Evolutionary conservation across 2,888 invertebrate genomes (phyloP), one percentile per base, ranked within the genome.

Genomic region (Chloromyia formosa): DNA sequence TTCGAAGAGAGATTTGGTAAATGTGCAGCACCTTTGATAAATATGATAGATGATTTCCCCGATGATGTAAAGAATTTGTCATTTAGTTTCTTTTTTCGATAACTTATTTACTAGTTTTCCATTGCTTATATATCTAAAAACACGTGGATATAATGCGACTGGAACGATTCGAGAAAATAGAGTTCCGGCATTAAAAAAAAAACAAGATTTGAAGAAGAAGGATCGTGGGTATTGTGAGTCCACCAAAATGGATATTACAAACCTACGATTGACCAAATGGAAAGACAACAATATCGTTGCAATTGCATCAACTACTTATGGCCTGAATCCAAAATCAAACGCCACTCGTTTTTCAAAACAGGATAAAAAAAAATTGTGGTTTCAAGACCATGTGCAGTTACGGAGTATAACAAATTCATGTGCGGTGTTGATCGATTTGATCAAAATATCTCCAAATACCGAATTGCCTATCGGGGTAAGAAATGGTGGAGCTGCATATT

Each of bases 261-360:
- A 76, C n/a, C 78, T 80, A 54, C 14, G 78, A 64, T 53, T 78
- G 40, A 77, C 77, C 18, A 77, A 77, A 71, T 82, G 79, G 80
- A 76, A 79, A 74, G 81, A 82, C 66, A 82, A 82, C 74, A 75
- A 75, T 68, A 78, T 80, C 22, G 81, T 82, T 54, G 78, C 80
- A 61, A 76, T 79, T 56, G 80, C 77, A 18, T 74, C 78, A 16
- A 77, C 74, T 40, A 71, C 49, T 12, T 76, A 62, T 75, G 78
- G 77, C 42, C 16, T 14, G 16, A 20, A 22, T n/a, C 75, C 75
- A 64, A 61, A 71, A 22, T 61, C 73, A 40, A 74, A 54, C 49
- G 69, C 42, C 23, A 40, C 20, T 40, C 53, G 72, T 40, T 75
- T 71, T 60, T 71, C 49, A 12, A 72, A 45, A 75, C 20, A 64